A percentile compares a stretch with the other conserved stretches of the same genome.
Conservation (phyloP, 2,797 vertebrate genomes). For the Squalus acanthias region DNA sequence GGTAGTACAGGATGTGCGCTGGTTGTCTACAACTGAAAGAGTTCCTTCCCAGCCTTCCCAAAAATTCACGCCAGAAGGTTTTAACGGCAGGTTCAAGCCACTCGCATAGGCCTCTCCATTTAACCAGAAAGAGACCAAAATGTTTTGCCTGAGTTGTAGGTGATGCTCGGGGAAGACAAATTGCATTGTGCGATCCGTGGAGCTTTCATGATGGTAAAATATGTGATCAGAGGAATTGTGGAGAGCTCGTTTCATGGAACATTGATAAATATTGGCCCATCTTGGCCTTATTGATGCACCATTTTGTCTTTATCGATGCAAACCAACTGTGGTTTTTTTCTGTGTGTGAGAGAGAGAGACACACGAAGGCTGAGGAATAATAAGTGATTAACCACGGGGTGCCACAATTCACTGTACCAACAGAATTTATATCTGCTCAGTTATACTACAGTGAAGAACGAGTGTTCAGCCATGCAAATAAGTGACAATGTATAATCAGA, state of each 20-base stretch:
- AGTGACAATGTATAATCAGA: background rate
- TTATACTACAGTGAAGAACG: background rate
- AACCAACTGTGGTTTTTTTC: background rate
- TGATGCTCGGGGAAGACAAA: background rate
- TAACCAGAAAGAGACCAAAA: background rate
- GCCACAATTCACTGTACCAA: background rate
- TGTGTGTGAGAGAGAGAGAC: background rate
- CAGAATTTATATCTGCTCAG: background rate
- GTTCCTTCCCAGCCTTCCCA: background rate
- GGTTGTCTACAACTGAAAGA: background rate
- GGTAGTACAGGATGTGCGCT: background rate
- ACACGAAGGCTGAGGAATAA: background rate
- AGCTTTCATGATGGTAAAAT: background rate
- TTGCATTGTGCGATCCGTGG: background rate
- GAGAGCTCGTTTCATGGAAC: background rate
- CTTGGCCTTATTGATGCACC: slow-evolving; percentile 2
- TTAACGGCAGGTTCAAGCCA: background rate
- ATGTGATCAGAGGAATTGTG: background rate
- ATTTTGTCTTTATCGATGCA: background rate
- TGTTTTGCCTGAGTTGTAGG: background rate
- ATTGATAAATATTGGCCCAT: background rate
- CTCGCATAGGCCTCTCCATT: background rate
- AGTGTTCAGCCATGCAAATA: background rate
- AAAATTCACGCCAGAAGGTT: background rate
- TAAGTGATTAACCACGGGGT: background rate